phyloP scores from a whole-genome alignment of 2,113 vertebrate genomes.

The Sterrhoptilus dennistouni region DNA sequence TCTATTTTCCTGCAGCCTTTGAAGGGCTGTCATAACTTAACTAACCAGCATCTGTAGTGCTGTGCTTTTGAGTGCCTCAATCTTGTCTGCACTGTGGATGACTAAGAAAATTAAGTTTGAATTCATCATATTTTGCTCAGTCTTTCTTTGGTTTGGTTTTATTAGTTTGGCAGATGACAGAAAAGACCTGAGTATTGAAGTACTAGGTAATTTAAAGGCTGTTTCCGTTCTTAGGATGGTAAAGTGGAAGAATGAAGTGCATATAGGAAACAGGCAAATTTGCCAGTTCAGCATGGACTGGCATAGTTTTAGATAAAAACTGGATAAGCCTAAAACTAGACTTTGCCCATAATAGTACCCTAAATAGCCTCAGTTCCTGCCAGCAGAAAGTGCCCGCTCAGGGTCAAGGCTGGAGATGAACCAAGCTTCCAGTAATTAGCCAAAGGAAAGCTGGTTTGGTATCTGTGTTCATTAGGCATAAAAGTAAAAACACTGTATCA shows the following conservation, averaged over 20 bases:
- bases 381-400: background rate
- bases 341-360: background rate
- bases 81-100: background rate
- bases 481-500: background rate
- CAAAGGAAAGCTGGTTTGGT: background rate
- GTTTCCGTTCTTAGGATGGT: background rate
- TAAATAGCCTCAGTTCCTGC: background rate
- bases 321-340: background rate
- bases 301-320: background rate
- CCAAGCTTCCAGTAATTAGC: background rate
- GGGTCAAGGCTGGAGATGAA: background rate
- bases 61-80: background rate
- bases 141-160: slow-evolving; percentile 5
- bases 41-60: background rate
- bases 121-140: background rate
- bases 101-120: background rate
- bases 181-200: background rate
- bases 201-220: background rate
- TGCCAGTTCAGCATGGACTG: background rate
- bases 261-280: background rate
- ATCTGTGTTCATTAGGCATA: background rate
- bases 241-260: background rate
- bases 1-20: background rate
- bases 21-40: background rate
- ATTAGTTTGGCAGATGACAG: background rate